Conservation (phyloP, 2,113 vertebrate genomes). For the Prunella himalayana region DNA sequence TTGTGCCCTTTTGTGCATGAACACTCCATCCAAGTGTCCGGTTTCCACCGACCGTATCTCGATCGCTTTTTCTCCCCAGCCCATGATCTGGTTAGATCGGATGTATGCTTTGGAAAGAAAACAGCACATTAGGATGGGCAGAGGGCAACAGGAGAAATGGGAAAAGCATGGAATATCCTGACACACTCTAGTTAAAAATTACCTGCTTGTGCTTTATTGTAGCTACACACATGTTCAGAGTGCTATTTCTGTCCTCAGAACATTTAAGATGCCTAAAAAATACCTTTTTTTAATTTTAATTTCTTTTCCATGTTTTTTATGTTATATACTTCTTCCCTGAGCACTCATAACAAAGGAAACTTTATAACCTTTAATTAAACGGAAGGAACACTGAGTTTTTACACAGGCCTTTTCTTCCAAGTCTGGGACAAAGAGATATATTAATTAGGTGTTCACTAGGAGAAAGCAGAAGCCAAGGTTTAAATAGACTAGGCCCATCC, state of each 20-base stretch:
- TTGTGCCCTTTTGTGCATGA: slow-evolving; percentile 99
- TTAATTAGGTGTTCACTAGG: background rate
- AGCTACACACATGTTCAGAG: background rate
- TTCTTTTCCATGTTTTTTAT: background rate
- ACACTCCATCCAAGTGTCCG: slow-evolving; percentile 95
- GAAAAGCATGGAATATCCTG: background rate
- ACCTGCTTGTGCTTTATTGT: background rate
- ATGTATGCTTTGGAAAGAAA: slow-evolving; percentile 85
- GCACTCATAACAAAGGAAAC: background rate
- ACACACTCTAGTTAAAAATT: background rate
- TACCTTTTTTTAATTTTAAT: background rate
- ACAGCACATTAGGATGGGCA: background rate
- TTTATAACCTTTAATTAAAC: background rate
- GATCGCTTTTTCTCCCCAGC: slow-evolving; percentile 98
- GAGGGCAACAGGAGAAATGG: background rate
- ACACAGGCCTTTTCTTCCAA: background rate
- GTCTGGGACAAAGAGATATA: background rate
- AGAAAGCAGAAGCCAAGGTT: background rate
- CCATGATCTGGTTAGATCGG: slow-evolving; percentile 99
- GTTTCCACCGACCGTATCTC: slow-evolving; percentile 98
- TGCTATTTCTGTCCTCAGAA: background rate
- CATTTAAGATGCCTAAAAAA: background rate
- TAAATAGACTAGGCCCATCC: background rate
- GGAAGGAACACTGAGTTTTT: background rate
- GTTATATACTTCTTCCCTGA: background rate